Evolutionary conservation across 2,888 invertebrate genomes (phyloP).

Genomic region (Cistogaster globosa): DNA sequence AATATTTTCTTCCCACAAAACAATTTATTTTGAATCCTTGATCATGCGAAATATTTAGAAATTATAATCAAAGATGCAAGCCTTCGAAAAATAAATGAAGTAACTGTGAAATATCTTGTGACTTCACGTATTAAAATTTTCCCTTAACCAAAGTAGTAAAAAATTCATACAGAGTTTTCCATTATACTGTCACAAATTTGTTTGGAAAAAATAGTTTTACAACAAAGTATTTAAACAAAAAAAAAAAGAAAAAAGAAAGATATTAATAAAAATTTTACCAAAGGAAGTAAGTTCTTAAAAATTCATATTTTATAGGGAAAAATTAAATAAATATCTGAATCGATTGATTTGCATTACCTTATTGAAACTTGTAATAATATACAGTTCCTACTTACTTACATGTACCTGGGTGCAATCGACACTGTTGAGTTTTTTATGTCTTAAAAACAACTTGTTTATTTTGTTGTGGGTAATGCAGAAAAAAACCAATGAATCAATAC

Average conservation of each 20-base stretch:
- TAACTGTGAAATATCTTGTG: not conserved
- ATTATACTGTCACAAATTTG: not conserved
- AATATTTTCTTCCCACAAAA: too few species aligned
- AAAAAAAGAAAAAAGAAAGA: too few species aligned
- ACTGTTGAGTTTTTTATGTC: constrained; percentile 54
- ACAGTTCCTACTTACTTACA: constrained; percentile 34
- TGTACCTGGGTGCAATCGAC: constrained; percentile 29
- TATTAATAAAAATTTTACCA: too few species aligned
- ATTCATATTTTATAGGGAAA: too few species aligned
- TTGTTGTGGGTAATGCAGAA: constrained; percentile 32
- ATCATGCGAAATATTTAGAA: too few species aligned
- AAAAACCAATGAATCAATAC: constrained; percentile 45
- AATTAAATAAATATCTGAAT: too few species aligned
- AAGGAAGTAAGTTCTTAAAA: too few species aligned
- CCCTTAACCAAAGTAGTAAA: not conserved
- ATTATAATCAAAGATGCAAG: too few species aligned
- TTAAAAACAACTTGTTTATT: constrained; percentile 56
- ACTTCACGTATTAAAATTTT: not conserved
- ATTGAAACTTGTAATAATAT: not conserved
- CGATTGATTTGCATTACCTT: not conserved
- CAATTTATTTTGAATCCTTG: too few species aligned
- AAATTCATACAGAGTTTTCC: not conserved
- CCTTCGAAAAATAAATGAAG: not conserved
- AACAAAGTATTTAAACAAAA: too few species aligned
- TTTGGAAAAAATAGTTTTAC: not conserved